Evolutionary conservation across 92 coral and sea anemone genomes (phyloP).

Genomic region (Umimayanthus kanabou): DNA sequence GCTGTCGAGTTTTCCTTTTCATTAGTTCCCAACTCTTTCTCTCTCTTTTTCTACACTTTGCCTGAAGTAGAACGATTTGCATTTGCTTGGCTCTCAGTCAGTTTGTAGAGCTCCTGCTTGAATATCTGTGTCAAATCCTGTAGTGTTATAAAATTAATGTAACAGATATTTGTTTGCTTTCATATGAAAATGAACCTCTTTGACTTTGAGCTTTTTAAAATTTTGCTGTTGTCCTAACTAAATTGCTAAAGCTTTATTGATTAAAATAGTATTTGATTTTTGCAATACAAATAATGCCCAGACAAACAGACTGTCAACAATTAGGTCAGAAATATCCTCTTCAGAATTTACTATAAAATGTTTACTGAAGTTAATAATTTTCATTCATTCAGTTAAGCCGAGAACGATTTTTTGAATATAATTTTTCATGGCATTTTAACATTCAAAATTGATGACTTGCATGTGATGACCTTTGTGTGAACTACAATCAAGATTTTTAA

Average conservation of each 20-base stretch:
- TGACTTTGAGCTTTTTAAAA: not conserved
- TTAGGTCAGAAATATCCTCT: not conserved
- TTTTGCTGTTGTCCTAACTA: not conserved
- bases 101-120: not conserved
- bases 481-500: not conserved
- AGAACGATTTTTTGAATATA: too few relatives aligned
- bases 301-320: not conserved
- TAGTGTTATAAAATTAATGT: not conserved
- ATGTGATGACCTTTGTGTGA: not conserved
- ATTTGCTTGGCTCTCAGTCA: not conserved
- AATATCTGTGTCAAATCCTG: constrained; percentile 3
- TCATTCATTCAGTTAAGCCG: too few relatives aligned
- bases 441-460: not conserved
- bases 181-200: not conserved
- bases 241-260: not conserved
- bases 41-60: not conserved
- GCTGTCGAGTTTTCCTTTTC: constrained; percentile 1
- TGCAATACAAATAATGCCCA: not conserved
- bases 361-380: not conserved
- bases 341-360: not conserved
- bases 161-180: not conserved
- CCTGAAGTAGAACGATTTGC: not conserved
- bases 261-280: not conserved
- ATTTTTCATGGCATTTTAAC: not conserved
- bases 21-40: not conserved